These are phyloP conservation scores for Drosophila seguyi DNA, from an alignment of 1,140 invertebrate species.

Conservation along the genomic window DNA sequence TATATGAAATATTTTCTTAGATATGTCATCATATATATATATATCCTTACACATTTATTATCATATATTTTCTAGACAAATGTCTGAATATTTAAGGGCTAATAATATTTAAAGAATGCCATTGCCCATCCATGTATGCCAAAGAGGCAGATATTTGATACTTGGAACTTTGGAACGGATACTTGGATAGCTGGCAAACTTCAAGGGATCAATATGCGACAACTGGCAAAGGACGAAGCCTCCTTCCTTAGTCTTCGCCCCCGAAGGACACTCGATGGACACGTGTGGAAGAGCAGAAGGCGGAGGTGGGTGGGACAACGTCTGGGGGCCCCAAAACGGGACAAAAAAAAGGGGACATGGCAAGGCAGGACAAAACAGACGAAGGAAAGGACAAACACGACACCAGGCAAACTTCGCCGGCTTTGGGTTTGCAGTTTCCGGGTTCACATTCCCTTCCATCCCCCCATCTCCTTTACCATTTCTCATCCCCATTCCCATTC, in stretches of 20 bases:
- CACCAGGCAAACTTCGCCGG: conserved; percentile 40
- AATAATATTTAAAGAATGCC: neutral
- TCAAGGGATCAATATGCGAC: conserved; percentile 8
- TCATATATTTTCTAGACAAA: neutral
- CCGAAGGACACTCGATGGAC: conserved; percentile 13
- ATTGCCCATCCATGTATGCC: conserved; percentile 5
- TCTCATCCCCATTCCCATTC: neutral
- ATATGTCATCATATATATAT: too few relatives aligned
- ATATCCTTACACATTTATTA: neutral
- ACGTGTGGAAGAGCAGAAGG: conserved; percentile 18
- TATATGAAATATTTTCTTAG: too few relatives aligned
- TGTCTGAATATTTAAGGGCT: conserved; percentile 6
- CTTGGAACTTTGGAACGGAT: conserved; percentile 6
- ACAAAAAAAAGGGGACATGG: conserved; percentile 12
- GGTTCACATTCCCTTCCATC: conserved; percentile 14
- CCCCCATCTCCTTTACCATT: conserved; percentile 2
- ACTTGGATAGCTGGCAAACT: conserved; percentile 11
- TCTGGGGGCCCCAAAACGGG: conserved; percentile 14
- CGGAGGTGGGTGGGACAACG: conserved; percentile 11
- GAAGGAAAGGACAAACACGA: conserved; percentile 27
- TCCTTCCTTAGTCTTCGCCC: neutral
- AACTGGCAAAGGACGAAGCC: conserved; percentile 1
- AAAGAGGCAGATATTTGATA: conserved; percentile 9
- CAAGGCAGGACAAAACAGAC: neutral
- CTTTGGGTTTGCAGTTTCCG: conserved; percentile 28